These are phyloP conservation scores for Varanus komodoensis DNA, from an alignment of 2,113 vertebrate species.

Conservation along the genomic window DNA sequence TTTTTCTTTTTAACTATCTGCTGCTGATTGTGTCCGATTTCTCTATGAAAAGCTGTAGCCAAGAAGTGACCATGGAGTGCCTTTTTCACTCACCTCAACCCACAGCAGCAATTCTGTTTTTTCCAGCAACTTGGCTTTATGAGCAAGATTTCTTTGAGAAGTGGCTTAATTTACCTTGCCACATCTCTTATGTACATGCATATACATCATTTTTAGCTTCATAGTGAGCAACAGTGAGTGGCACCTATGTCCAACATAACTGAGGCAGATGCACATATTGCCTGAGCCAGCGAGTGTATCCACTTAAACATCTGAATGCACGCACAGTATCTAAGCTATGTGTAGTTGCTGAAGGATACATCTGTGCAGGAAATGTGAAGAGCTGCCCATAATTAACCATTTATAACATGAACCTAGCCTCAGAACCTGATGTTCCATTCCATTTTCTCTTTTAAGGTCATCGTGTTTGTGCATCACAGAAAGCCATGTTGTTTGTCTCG, in stretches of 20 bases:
- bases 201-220: background rate
- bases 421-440: too few relatives aligned
- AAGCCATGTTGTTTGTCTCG: background rate
- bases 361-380: background rate
- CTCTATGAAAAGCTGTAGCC: background rate
- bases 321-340: too few relatives aligned
- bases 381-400: background rate
- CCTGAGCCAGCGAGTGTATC: background rate
- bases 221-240: background rate
- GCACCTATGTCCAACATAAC: background rate
- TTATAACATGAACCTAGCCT: background rate
- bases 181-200: background rate
- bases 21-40: constrained; percentile 37
- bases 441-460: background rate
- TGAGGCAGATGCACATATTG: background rate
- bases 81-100: background rate
- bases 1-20: constrained; percentile 34
- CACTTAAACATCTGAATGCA: background rate
- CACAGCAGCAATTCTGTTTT: background rate
- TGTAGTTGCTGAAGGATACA: background rate
- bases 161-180: background rate
- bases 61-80: background rate
- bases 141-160: background rate
- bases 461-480: background rate
- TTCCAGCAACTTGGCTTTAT: background rate